phyloP scores from a whole-genome alignment of 2,888 invertebrate genomes.

The Pyrrhia umbra region DNA sequence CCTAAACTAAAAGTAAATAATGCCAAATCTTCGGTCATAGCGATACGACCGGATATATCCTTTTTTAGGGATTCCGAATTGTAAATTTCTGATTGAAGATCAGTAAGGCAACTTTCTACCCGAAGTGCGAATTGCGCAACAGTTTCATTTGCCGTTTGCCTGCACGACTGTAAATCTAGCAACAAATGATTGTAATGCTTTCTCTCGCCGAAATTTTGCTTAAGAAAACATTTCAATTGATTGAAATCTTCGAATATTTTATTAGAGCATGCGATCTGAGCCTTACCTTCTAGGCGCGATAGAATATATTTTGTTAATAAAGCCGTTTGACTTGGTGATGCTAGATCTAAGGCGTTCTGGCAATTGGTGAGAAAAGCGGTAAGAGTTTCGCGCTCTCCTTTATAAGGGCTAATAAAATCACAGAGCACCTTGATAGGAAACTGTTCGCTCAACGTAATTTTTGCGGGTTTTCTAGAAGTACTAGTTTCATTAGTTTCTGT shows the following conservation, averaged over 20 bases:
- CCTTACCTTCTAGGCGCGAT: background rate
- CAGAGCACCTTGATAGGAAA: too few relatives aligned
- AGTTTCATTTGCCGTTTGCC: background rate
- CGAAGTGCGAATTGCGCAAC: slow-evolving; percentile 1
- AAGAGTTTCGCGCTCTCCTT: too few relatives aligned
- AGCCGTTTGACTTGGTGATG: too few relatives aligned
- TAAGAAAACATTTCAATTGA: slow-evolving; percentile 9
- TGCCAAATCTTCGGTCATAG: slow-evolving; percentile 6
- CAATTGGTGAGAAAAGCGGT: too few relatives aligned
- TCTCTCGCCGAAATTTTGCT: slow-evolving; percentile 4
- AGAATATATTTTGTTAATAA: background rate
- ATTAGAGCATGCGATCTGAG: slow-evolving; percentile 6
- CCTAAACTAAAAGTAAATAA: slow-evolving; percentile 6
- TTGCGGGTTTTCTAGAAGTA: too few relatives aligned
- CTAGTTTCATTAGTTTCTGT: too few relatives aligned
- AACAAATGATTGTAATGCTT: slow-evolving; percentile 3
- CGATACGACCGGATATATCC: slow-evolving; percentile 1
- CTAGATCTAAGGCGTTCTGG: too few relatives aligned
- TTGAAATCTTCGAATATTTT: slow-evolving; percentile 1
- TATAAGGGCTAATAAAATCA: too few relatives aligned
- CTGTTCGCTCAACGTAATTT: too few relatives aligned
- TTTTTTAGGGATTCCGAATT: background rate
- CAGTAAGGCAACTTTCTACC: slow-evolving; percentile 1
- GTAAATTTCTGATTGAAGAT: slow-evolving; percentile 4
- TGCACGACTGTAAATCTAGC: slow-evolving; percentile 3